Conservation (phyloP, 2,113 vertebrate species). For the Nothobranchius kuhntae region DNA sequence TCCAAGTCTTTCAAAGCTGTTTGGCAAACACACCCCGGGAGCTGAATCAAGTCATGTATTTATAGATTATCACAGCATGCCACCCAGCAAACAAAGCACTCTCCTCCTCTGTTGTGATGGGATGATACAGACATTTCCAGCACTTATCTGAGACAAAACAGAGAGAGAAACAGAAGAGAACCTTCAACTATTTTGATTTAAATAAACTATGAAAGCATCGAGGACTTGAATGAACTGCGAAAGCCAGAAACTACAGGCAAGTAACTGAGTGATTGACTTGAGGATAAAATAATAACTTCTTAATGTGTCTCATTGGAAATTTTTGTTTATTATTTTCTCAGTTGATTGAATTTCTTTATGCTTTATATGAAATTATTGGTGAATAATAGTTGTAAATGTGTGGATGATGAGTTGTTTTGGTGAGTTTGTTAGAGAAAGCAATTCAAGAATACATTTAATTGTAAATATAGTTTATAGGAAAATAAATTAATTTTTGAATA, state of each 20-base stretch:
- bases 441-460: background rate
- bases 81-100: constrained; percentile 37
- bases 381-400: background rate
- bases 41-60: constrained; percentile 41
- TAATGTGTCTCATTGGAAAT: constrained; percentile 1
- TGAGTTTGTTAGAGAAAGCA: background rate
- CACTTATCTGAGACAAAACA: constrained; percentile 36
- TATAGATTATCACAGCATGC: constrained; percentile 58
- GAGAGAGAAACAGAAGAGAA: constrained; percentile 28
- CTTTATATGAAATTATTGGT: no score
- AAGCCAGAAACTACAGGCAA: background rate
- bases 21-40: constrained; percentile 7
- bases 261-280: no score
- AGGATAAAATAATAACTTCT: background rate
- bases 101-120: constrained; percentile 21
- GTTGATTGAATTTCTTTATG: background rate
- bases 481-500: no score
- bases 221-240: constrained; percentile 3
- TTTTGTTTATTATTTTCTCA: background rate
- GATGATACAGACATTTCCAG: constrained; percentile 35
- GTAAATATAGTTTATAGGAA: no score
- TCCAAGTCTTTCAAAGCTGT: constrained; percentile 31
- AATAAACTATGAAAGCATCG: constrained; percentile 34
- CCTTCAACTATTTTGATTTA: constrained; percentile 35
- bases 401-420: background rate